Evolutionary conservation across 2,113 vertebrate species (phyloP).

Genomic region (Sylvietta virens): DNA sequence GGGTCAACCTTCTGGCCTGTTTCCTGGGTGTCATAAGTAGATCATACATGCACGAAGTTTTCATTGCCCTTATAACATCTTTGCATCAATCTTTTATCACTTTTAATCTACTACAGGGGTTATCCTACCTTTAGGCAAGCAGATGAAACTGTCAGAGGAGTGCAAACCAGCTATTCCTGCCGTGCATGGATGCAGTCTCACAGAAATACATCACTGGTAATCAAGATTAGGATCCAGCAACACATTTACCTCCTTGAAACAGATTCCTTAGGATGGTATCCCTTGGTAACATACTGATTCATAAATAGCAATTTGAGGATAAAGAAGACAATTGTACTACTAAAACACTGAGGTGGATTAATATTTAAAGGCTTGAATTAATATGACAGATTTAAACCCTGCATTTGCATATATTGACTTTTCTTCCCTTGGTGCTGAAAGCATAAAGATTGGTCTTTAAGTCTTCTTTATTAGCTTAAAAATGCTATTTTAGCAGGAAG

Average conservation of each 20-base stretch:
- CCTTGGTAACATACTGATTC: not conserved
- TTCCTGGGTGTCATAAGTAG: not conserved
- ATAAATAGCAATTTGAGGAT: not conserved
- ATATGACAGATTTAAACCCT: not conserved
- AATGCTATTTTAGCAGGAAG: not conserved
- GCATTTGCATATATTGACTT: not conserved
- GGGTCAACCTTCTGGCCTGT: not conserved
- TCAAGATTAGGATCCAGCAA: not conserved
- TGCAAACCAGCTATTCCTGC: not conserved
- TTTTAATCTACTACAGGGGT: not conserved
- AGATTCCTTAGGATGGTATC: not conserved
- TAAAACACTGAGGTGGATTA: not conserved
- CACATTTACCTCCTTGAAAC: not conserved
- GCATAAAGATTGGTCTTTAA: not conserved
- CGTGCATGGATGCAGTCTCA: fast-evolving
- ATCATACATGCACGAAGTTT: not conserved
- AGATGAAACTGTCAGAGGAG: not conserved
- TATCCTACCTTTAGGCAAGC: not conserved
- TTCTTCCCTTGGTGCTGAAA: not conserved
- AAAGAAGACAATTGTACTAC: not conserved
- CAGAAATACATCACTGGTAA: not conserved
- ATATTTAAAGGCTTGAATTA: not conserved
- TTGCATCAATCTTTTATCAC: not conserved
- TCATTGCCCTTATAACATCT: not conserved
- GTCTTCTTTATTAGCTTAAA: not conserved